Evolutionary conservation across 2,113 vertebrate species (phyloP).

Genomic region (Gymnocephalus cernua): DNA sequence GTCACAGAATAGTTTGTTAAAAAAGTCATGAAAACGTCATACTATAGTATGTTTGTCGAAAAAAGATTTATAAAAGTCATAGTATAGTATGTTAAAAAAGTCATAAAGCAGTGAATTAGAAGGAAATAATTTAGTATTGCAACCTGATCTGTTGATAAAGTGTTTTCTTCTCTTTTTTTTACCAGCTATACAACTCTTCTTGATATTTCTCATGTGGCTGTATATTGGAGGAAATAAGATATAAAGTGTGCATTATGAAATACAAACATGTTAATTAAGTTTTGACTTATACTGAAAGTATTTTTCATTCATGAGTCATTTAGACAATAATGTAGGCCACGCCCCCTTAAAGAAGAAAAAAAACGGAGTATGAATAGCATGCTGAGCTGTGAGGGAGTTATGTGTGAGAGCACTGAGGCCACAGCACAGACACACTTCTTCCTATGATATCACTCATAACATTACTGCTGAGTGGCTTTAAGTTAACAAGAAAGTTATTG

Average conservation of each 20-base stretch:
- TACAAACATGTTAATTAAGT: too few relatives aligned
- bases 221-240: too few relatives aligned
- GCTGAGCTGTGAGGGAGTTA: background rate
- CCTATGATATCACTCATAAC: background rate
- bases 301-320: background rate
- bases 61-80: background rate
- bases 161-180: too few relatives aligned
- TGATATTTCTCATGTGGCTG: too few relatives aligned
- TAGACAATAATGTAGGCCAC: background rate
- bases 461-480: background rate
- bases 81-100: background rate
- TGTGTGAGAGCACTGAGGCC: background rate
- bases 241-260: too few relatives aligned
- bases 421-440: conserved; percentile 7
- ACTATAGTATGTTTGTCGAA: background rate
- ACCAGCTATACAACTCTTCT: too few relatives aligned
- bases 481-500: background rate
- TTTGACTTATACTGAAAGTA: too few relatives aligned
- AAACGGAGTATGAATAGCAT: background rate
- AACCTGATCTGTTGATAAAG: too few relatives aligned
- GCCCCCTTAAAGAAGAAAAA: too few relatives aligned
- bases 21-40: background rate
- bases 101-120: too few relatives aligned
- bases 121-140: too few relatives aligned
- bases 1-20: background rate